These are phyloP conservation scores for Synergus japonicus DNA, from an alignment of 2,888 invertebrate species.

Conservation along the genomic window DNA sequence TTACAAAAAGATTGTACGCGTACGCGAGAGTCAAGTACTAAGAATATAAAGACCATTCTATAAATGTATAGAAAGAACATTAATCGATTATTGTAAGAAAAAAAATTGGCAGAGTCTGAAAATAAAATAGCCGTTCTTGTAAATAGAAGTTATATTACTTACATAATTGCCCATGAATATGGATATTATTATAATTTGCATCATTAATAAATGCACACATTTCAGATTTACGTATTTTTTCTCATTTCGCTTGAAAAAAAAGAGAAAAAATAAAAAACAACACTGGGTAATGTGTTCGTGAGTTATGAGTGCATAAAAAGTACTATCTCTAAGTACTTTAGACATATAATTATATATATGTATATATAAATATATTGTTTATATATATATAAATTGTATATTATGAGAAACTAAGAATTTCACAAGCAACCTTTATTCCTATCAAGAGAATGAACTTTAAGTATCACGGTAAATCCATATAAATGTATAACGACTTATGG, in stretches of 20 bases:
- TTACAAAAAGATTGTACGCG: neutral
- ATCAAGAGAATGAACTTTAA: constrained; percentile 51
- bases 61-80: constrained; percentile 4
- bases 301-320: constrained; percentile 31
- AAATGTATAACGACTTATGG: constrained; percentile 50
- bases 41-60: neutral
- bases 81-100: neutral
- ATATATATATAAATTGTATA: constrained; percentile 45
- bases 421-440: constrained; percentile 60
- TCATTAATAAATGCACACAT: constrained; percentile 2
- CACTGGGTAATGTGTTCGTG: constrained; percentile 45
- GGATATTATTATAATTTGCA: constrained; percentile 36
- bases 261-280: constrained; percentile 47
- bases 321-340: constrained; percentile 35
- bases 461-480: constrained; percentile 48
- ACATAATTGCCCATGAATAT: constrained; percentile 24
- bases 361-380: neutral
- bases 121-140: constrained; percentile 29
- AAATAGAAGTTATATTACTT: constrained; percentile 26
- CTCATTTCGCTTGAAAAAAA: constrained; percentile 38
- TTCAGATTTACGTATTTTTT: constrained; percentile 11
- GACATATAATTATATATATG: constrained; percentile 33
- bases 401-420: constrained; percentile 55
- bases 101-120: neutral
- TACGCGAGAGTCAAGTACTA: neutral